Percentiles rank a stretch among this genome's conserved stretches.
These are phyloP conservation scores for Heliconius hewitsoni DNA, from an alignment of 1,140 invertebrate species.

Conservation along the genomic window DNA sequence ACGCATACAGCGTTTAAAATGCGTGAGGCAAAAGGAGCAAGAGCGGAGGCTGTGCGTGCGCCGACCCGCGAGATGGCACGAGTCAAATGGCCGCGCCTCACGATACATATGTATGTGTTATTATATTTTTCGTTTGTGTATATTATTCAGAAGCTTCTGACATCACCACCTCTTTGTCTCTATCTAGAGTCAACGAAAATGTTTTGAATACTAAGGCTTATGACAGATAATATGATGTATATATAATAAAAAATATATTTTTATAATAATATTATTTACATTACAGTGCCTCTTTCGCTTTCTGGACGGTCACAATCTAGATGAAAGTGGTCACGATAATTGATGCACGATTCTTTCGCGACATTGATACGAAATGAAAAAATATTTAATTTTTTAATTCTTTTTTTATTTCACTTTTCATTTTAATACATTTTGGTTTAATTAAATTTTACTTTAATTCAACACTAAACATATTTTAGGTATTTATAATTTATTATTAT, in stretches of 20 bases:
- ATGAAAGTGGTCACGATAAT: constrained; percentile 2
- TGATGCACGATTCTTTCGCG: background rate
- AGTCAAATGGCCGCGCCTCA: constrained; percentile 61
- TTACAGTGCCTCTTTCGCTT: background rate
- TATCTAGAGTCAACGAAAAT: background rate
- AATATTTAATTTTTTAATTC: no score
- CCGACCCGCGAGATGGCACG: constrained; percentile 72
- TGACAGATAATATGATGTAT: no score
- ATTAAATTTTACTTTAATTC: no score
- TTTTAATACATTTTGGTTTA: no score
- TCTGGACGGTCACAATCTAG: background rate
- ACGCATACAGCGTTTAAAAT: constrained; percentile 49
- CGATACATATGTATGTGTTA: constrained; percentile 3
- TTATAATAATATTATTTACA: background rate
- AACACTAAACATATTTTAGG: no score
- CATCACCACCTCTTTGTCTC: constrained; percentile 4
- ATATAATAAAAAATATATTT: no score
- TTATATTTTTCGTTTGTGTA: constrained; percentile 1
- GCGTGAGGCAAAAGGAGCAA: constrained; percentile 75
- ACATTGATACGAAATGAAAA: no score
- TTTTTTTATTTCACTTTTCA: no score
- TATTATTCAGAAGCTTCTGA: background rate
- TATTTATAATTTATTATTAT: background rate
- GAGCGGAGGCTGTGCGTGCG: constrained; percentile 76
- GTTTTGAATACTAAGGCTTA: background rate